These are phyloP conservation scores for Oncorhynchus tshawytscha DNA, from an alignment of 2,113 vertebrate genomes.

Conservation along the genomic window DNA sequence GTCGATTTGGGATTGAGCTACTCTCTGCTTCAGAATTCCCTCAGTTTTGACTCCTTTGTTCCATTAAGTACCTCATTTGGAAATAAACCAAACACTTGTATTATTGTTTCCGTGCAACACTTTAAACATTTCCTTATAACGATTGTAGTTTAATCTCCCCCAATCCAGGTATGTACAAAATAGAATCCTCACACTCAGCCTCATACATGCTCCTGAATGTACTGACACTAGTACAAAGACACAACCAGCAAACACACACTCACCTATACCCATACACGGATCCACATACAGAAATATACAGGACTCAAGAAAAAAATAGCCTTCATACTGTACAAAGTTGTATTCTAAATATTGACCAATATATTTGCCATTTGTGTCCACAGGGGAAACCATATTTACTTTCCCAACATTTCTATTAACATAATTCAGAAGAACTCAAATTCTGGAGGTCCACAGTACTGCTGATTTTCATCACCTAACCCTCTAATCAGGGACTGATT, in stretches of 20 bases:
- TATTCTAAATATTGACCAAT: constrained; percentile 25
- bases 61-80: constrained; percentile 14
- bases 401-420: constrained; percentile 11
- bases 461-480: too few species aligned
- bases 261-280: constrained; percentile 1
- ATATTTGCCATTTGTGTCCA: constrained; percentile 44
- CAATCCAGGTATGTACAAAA: constrained; percentile 39
- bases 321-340: constrained; percentile 16
- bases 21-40: not conserved
- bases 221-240: not conserved
- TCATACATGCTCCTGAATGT: not conserved
- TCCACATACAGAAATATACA: constrained; percentile 39
- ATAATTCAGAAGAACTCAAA: too few species aligned
- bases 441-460: too few species aligned
- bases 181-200: constrained; percentile 1
- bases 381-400: constrained; percentile 18
- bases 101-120: constrained; percentile 49
- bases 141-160: constrained; percentile 7
- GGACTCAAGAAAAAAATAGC: not conserved
- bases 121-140: constrained; percentile 15
- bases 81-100: constrained; percentile 29
- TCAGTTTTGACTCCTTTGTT: not conserved
- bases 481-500: too few species aligned
- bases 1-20: too few species aligned
- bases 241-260: not conserved